These are phyloP conservation scores for Polypterus senegalus DNA, from an alignment of 2,113 vertebrate genomes.

Conservation along the genomic window DNA sequence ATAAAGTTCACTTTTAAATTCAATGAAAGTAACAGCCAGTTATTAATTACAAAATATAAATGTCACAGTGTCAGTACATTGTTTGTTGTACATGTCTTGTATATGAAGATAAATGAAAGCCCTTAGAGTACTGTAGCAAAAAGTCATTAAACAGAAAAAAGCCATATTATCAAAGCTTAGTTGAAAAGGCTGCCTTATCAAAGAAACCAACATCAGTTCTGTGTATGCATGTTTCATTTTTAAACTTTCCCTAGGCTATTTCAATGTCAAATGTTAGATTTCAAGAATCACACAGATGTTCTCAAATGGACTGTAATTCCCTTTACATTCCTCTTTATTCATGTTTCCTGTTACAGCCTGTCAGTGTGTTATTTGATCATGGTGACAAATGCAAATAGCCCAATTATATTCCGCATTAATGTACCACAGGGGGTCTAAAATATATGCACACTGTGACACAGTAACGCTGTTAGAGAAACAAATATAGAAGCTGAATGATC, in stretches of 20 bases:
- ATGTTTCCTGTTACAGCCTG: constrained; percentile 12
- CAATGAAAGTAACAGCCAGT: too few species aligned
- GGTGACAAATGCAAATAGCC: constrained; percentile 15
- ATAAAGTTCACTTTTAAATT: too few species aligned
- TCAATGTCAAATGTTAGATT: constrained; percentile 9
- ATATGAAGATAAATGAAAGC: neutral
- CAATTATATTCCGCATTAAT: constrained; percentile 8
- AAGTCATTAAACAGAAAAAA: constrained; percentile 1
- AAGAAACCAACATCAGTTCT: constrained; percentile 2
- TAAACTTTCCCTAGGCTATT: constrained; percentile 9
- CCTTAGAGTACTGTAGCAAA: neutral
- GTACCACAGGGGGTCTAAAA: constrained; percentile 7
- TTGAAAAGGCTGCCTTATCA: constrained; percentile 5
- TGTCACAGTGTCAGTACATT: neutral
- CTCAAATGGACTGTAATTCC: constrained; percentile 13
- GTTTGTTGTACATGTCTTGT: neutral
- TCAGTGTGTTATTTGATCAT: constrained; percentile 15
- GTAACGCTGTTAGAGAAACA: constrained; percentile 1
- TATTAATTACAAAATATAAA: neutral
- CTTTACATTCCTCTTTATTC: constrained; percentile 12
- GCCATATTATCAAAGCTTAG: constrained; percentile 1
- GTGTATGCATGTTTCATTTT: constrained; percentile 5
- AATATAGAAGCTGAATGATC: constrained; percentile 7
- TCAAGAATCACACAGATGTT: constrained; percentile 12
- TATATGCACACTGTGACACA: constrained; percentile 3